These are phyloP conservation scores for Phoxinus phoxinus DNA, from an alignment of 2,113 vertebrate genomes.

Conservation along the genomic window DNA sequence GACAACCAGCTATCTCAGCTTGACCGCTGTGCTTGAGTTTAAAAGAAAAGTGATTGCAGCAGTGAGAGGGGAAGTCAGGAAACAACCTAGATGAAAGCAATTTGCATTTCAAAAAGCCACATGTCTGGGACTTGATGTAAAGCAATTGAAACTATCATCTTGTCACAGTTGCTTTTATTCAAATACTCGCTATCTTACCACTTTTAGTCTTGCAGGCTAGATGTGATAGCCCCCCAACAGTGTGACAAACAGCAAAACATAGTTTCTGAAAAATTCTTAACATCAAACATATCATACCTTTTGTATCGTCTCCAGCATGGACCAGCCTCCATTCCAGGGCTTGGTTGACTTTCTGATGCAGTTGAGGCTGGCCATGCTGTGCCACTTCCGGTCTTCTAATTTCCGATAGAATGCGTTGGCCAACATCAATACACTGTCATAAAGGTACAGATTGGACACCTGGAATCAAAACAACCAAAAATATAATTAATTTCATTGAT, in stretches of 20 bases:
- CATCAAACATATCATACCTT: constrained; percentile 78
- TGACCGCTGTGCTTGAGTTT: background rate
- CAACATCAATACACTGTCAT: constrained; percentile 97
- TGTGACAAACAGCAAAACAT: background rate
- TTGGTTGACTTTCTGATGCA: constrained; percentile 98
- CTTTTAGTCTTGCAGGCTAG: background rate
- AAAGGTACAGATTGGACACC: constrained; percentile 98
- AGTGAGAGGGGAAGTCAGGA: background rate
- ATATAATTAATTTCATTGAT: background rate
- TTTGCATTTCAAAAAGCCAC: constrained; percentile 37
- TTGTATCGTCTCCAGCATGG: constrained; percentile 97
- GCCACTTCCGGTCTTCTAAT: constrained; percentile 98
- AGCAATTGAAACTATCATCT: background rate
- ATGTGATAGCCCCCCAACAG: background rate
- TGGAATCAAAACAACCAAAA: constrained; percentile 61
- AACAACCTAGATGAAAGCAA: background rate
- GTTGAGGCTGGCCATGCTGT: constrained; percentile 98
- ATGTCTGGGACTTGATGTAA: background rate
- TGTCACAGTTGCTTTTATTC: constrained; percentile 1
- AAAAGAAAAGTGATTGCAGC: constrained; percentile 10
- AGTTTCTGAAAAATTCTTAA: background rate
- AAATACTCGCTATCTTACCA: background rate
- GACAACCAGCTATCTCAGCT: constrained; percentile 8
- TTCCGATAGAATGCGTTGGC: constrained; percentile 99
- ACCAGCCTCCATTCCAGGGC: constrained; percentile 97